Evolutionary conservation across 2,888 invertebrate genomes (phyloP).

Genomic region (Cecidostiba fungosa): DNA sequence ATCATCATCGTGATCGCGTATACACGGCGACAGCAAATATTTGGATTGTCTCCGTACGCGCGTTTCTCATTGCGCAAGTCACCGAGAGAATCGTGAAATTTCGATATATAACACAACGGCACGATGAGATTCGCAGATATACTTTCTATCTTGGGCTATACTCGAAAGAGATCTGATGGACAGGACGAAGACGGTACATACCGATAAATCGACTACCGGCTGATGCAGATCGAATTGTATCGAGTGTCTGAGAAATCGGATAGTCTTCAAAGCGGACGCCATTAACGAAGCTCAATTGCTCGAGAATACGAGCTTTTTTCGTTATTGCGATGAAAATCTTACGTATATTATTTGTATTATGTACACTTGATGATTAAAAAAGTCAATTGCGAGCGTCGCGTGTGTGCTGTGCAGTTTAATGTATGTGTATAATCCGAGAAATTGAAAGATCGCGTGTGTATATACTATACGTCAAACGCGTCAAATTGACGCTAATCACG

Average conservation of each 20-base stretch:
- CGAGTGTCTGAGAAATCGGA: background rate
- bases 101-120: background rate
- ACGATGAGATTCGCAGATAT: background rate
- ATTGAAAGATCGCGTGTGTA: no score
- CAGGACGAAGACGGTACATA: background rate
- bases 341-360: no score
- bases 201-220: background rate
- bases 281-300: background rate
- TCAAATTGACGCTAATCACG: background rate
- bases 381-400: no score
- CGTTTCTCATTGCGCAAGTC: background rate
- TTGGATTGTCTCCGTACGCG: background rate
- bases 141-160: background rate
- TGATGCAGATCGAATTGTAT: background rate
- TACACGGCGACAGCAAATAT: constrained; percentile 15
- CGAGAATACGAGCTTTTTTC: background rate
- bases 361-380: no score
- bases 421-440: no score
- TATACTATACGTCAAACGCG: background rate
- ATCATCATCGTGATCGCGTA: background rate
- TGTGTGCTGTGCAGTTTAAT: no score
- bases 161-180: background rate
- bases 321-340: no score
- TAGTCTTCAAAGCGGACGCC: background rate
- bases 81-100: background rate